Evolutionary conservation across 2,888 invertebrate genomes (phyloP).

Genomic region (Eupithecia vulgata): DNA sequence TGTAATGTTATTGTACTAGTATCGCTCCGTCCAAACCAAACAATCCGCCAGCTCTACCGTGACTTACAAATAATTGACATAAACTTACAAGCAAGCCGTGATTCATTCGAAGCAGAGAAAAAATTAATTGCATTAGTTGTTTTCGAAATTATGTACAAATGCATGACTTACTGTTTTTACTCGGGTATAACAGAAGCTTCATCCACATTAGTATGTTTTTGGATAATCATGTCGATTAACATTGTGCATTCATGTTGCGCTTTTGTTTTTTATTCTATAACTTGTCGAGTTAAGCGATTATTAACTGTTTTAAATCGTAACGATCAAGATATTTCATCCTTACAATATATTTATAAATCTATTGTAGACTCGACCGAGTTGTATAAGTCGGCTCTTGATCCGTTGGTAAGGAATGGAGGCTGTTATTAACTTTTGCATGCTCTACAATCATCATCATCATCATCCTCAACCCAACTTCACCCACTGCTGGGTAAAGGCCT

Average conservation of each 20-base stretch:
- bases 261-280: not conserved
- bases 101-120: not conserved
- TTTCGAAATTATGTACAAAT: not conserved
- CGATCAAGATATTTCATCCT: not conserved
- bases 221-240: not conserved
- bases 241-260: not conserved
- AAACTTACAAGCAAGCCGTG: not conserved
- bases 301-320: not conserved
- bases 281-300: not conserved
- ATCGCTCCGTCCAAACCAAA: not conserved
- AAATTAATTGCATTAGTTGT: not conserved
- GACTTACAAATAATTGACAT: conserved; percentile 1
- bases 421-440: too few species aligned
- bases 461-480: too few species aligned
- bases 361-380: not conserved
- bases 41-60: not conserved
- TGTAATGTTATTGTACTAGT: not conserved
- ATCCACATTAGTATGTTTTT: not conserved
- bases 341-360: not conserved
- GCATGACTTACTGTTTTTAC: not conserved
- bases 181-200: too few species aligned
- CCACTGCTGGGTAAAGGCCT: too few species aligned
- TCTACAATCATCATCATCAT: too few species aligned
- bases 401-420: not conserved
- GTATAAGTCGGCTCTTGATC: not conserved